Evolutionary conservation across 2,113 vertebrate species (phyloP), one percentile per base, ranked within the genome.

Genomic region (Cricetomys ansorgei): DNA sequence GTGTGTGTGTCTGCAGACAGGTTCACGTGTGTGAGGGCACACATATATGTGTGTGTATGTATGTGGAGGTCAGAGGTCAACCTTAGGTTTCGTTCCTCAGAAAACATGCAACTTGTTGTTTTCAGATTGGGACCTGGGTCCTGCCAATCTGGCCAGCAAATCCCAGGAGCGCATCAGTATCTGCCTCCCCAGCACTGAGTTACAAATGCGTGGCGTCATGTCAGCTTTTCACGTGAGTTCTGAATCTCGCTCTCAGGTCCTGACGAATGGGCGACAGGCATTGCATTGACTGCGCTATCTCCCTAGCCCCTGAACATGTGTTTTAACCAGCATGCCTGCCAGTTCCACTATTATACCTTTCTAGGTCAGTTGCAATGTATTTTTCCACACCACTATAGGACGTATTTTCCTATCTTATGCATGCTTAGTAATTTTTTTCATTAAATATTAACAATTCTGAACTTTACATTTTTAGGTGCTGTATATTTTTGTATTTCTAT

Each of bases 331-430:
- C 10, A 67, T 62, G 72, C 70, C 43, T 67, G 29, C 45, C 69
- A 25, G 15, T 80, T 90, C 45, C 92, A 84, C 50, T 91, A 77
- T 86, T 94, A 55, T 86, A 31, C 19, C 34, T 70, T 87, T 73
- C n/a, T 77, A 27, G 34, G 29, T 67, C 27, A 40, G 12, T 94
- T 94, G 94, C 59, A 84, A 90, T 76, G 27, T 31, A 72, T 72
- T 95, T 89, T 95, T 95, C 65, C 93, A 93, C 5, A 94, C 57
- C 53, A 77, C 21, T 89, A 29, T 12, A 25, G n/a, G 13, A 57
- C 19, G 25, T 67, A 69, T 92, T 89, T 93, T 95, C 17, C 43
- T 59, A 17, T 31, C 62, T 94, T 89, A 87, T 89, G 43, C 15
- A 83, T 69, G 10, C 43, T 53, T 77, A 37, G 10, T 89, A 31